Evolutionary conservation across 2,113 vertebrate genomes (phyloP).

Genomic region (Pseudois nayaur): DNA sequence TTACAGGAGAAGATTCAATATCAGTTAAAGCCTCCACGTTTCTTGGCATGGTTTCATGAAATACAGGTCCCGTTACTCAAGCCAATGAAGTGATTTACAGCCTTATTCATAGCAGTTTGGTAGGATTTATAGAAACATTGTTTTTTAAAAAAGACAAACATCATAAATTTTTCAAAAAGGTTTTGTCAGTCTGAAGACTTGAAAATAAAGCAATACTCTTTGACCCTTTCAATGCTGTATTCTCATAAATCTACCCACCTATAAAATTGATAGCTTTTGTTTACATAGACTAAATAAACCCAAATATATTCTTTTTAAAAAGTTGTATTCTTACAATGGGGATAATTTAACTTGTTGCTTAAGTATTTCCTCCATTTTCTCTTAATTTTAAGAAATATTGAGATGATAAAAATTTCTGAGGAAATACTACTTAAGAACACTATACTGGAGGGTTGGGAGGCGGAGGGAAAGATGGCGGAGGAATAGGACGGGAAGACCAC

Average conservation of each 20-base stretch:
- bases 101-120: neutral
- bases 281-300: neutral
- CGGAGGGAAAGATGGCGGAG: too few species aligned
- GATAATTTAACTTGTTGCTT: neutral
- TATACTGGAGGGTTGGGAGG: too few species aligned
- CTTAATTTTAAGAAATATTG: neutral
- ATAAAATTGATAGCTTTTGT: neutral
- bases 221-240: neutral
- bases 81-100: constrained; percentile 53
- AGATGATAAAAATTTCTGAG: neutral
- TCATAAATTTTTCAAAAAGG: constrained; percentile 15
- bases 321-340: neutral
- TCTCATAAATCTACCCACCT: neutral
- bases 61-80: constrained; percentile 65
- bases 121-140: constrained; percentile 29
- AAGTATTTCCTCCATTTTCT: neutral
- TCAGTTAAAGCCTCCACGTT: constrained; percentile 44
- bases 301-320: neutral
- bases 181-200: constrained; percentile 50
- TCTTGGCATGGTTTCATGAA: constrained; percentile 33
- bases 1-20: constrained; percentile 46
- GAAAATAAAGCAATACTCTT: neutral
- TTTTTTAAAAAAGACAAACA: constrained; percentile 1
- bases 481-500: too few species aligned
- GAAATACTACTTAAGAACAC: neutral